These are phyloP conservation scores for Cacoxenus indagator DNA, from an alignment of 2,888 invertebrate genomes.

Conservation along the genomic window DNA sequence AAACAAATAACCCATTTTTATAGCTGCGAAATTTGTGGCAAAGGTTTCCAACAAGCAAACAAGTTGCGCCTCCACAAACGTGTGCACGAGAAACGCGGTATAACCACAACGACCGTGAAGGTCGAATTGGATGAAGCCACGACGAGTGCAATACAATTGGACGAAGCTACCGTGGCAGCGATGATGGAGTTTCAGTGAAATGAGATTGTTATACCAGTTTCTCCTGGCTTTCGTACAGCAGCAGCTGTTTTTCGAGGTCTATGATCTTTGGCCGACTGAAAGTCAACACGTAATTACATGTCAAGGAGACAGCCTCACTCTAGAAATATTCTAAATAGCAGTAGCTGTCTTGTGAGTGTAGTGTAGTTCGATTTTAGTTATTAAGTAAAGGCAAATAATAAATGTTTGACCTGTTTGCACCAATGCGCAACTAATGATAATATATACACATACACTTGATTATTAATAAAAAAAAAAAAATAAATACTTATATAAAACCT, in stretches of 20 bases:
- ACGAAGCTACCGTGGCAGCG: conserved; percentile 6
- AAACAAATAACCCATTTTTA: neutral
- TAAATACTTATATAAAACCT: neutral
- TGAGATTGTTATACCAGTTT: no score
- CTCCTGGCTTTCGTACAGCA: no score
- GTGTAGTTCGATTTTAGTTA: neutral
- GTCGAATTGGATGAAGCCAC: conserved; percentile 24
- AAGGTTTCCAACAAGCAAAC: conserved; percentile 64
- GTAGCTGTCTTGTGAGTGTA: no score
- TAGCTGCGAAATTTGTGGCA: conserved; percentile 65
- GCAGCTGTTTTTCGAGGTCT: no score
- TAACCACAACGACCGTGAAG: conserved; percentile 25
- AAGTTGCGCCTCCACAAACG: conserved; percentile 61
- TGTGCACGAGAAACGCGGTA: conserved; percentile 55
- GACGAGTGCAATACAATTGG: no score
- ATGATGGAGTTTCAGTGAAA: conserved; percentile 1
- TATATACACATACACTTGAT: neutral
- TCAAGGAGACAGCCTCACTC: no score
- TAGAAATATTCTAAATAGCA: no score
- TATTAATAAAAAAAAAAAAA: no score
- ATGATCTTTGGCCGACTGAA: no score
- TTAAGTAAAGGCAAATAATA: neutral
- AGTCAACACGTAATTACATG: no score
- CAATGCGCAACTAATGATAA: neutral
- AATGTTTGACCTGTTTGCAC: neutral